Percentiles rank a stretch among this genome's conserved stretches.
These are phyloP conservation scores for Syngnathus scovelli DNA, from an alignment of 2,113 vertebrate species.

Conservation along the genomic window DNA sequence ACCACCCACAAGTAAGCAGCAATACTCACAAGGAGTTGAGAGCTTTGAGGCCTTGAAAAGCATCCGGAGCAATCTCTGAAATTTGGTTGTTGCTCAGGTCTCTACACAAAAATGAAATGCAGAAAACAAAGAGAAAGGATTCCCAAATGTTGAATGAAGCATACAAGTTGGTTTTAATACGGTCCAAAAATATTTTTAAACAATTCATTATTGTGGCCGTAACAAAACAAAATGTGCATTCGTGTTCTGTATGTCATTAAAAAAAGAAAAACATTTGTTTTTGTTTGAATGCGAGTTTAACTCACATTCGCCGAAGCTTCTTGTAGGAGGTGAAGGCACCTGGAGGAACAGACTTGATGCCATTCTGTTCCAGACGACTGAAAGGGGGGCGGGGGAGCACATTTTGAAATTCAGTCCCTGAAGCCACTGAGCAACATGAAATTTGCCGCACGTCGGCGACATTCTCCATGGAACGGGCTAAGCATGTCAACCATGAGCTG, in stretches of 20 bases:
- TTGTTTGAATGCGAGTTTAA: conserved; percentile 7
- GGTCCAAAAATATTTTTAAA: too few relatives aligned
- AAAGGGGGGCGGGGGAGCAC: background rate
- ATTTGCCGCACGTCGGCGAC: too few relatives aligned
- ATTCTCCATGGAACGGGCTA: too few relatives aligned
- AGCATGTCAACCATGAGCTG: too few relatives aligned
- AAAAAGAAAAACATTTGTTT: background rate
- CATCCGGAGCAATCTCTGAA: conserved; percentile 63
- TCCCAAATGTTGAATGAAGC: background rate
- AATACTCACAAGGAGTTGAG: conserved; percentile 50
- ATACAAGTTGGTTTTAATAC: background rate
- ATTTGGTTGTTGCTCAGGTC: conserved; percentile 70
- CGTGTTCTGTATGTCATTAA: background rate
- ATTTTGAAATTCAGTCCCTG: too few relatives aligned
- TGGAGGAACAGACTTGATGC: conserved; percentile 89
- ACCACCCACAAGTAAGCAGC: background rate
- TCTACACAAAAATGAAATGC: conserved; percentile 25
- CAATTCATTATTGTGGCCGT: background rate
- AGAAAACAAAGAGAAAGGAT: background rate
- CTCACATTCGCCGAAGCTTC: conserved; percentile 89
- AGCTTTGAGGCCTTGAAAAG: conserved; percentile 60
- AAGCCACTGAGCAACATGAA: too few relatives aligned
- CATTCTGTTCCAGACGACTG: conserved; percentile 87
- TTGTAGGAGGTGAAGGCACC: conserved; percentile 90
- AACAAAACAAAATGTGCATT: background rate